phyloP scores from a whole-genome alignment of 1,140 invertebrate genomes.

The Idris sp. region DNA sequence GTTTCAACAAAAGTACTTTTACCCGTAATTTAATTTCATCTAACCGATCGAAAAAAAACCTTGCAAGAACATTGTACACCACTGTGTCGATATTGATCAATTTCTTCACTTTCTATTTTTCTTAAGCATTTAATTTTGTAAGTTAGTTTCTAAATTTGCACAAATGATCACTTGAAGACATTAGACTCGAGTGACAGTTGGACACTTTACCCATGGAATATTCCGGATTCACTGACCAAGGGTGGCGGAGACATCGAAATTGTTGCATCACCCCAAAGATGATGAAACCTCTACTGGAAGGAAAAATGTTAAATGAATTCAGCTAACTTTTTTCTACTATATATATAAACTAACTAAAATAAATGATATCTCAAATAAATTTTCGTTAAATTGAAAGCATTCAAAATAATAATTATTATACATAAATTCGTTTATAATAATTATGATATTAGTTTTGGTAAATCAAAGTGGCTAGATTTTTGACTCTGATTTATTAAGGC shows the following conservation, averaged over 20 bases:
- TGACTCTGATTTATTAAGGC: background rate
- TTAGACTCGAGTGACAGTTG: conserved; percentile 4
- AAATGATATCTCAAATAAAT: conserved; percentile 2
- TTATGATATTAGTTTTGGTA: no score
- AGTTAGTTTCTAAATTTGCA: no score
- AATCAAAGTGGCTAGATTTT: no score
- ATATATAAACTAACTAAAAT: no score
- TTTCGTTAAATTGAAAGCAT: no score
- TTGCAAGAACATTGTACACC: conserved; percentile 6
- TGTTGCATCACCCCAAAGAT: conserved; percentile 58
- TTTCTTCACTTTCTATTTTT: conserved; percentile 8
- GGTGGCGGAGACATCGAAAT: conserved; percentile 43
- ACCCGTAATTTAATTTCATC: conserved; percentile 7
- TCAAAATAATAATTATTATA: no score
- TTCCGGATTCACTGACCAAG: conserved; percentile 39
- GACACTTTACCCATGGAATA: conserved; percentile 23
- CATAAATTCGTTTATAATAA: no score
- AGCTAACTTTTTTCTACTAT: no score
- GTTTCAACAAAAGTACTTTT: background rate
- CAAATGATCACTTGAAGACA: conserved; percentile 8
- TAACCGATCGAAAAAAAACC: conserved; percentile 8
- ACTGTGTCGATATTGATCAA: conserved; percentile 17
- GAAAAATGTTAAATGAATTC: conserved; percentile 30
- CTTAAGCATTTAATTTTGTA: conserved; percentile 13
- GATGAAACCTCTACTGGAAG: conserved; percentile 39